Conservation (phyloP, 1,140 invertebrate species). For the Heliconius eleuchia region DNA sequence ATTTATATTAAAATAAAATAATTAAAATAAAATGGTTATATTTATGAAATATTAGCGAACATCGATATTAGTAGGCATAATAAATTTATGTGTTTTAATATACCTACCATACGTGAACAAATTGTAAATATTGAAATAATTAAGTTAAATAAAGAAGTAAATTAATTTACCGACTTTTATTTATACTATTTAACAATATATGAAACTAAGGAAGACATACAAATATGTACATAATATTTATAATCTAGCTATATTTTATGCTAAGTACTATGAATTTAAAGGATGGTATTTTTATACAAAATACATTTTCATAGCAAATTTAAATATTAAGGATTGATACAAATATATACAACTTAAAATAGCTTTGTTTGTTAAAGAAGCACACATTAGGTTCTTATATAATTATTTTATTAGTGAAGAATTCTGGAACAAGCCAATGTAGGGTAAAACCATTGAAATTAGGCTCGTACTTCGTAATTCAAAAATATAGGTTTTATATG, state of each 20-base stretch:
- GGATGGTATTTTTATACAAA: too few relatives aligned
- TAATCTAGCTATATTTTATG: not conserved
- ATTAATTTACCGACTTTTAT: conserved; percentile 5
- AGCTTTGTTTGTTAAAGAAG: too few relatives aligned
- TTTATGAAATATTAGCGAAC: not conserved
- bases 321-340: too few relatives aligned
- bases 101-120: not conserved
- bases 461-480: too few relatives aligned
- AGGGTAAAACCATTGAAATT: too few relatives aligned
- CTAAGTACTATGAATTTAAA: not conserved
- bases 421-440: too few relatives aligned
- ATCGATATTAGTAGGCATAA: not conserved
- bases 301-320: too few relatives aligned
- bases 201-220: conserved; percentile 23
- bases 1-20: not conserved
- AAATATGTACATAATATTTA: not conserved
- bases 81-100: not conserved
- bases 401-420: too few relatives aligned
- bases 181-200: not conserved
- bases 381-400: too few relatives aligned
- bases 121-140: conserved; percentile 12
- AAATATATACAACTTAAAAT: too few relatives aligned
- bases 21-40: not conserved
- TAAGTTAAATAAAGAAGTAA: not conserved
- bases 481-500: too few relatives aligned